phyloP scores from a whole-genome alignment of 1,140 invertebrate species.

The Streblospio benedicti region DNA sequence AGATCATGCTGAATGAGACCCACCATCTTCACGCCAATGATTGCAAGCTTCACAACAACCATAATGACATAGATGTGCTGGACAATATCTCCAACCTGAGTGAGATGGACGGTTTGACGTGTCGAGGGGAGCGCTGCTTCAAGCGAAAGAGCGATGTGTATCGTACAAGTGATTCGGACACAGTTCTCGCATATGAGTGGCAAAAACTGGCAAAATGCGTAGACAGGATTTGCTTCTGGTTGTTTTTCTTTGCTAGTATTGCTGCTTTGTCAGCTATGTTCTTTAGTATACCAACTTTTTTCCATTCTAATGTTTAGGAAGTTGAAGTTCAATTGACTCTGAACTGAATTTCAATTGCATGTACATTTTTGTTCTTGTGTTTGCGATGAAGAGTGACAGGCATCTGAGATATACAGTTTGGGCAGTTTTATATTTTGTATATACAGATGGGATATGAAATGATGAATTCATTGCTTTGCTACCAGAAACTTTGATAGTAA shows the following conservation, averaged over 20 bases:
- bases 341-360: too few species aligned
- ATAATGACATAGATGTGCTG: constrained; percentile 11
- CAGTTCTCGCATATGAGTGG: constrained; percentile 15
- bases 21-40: not conserved
- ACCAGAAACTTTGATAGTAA: too few species aligned
- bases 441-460: too few species aligned
- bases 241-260: constrained; percentile 13
- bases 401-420: too few species aligned
- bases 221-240: constrained; percentile 17
- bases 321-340: too few species aligned
- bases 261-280: constrained; percentile 10
- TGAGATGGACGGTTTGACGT: not conserved
- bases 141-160: not conserved
- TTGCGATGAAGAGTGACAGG: too few species aligned
- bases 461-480: too few species aligned
- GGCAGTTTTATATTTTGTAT: too few species aligned
- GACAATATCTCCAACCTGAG: constrained; percentile 10
- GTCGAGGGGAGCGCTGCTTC: not conserved
- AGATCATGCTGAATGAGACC: too few species aligned
- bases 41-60: not conserved
- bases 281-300: not conserved
- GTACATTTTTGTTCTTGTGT: too few species aligned
- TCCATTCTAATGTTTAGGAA: too few species aligned
- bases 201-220: constrained; percentile 9
- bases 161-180: too few species aligned